Base-by-base conservation (phyloP, 2,113 vertebrate species). In the Regulus satrapa region DNA sequence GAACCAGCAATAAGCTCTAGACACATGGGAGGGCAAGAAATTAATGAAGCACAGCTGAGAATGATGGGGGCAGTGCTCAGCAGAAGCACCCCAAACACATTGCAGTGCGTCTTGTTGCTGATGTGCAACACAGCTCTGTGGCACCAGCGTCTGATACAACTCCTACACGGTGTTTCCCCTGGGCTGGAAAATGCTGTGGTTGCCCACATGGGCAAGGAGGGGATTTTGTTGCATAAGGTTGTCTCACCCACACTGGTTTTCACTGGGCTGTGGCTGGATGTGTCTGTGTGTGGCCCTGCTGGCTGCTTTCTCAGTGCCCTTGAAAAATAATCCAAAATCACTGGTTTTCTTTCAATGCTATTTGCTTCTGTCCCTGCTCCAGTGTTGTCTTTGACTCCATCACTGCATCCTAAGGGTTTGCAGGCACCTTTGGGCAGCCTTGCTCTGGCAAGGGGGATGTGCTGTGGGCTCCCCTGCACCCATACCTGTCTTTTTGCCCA, bases 51-150 rank as follows among this genome's bases (percentile, higher is more conserved):
- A 29, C n/a, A 72, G 38, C n/a, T 52, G 45, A 68, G 67, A 55
- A 38, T 5, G 20, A 25, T 3, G 3, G 45, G 24, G 16, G 8
- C 38, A 23, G 49, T 6, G 2, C 38, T 48, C 56, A 92, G 61
- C 40, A 89, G 74, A 28, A 79, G 49, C 61, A 64, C 36, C 36
- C n/a, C 45, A 19, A 55, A 59, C 13, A 20, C 15, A 13, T 8
- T 0, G 6, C 8, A 6, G 32, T 6, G 6, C 0, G 0, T 45
- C 66, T 36, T 1, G 0, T 6, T 59, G 74, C 40, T 71, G 52
- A 40, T 2, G 17, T 66, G 67, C 38, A 32, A 14, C 18, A 25
- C 10, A 45, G 34, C 41, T 54, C 46, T 2, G 8, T 1, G 3
- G 76, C 10, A 24, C 61, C 38, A 84, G 38, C 3, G 2, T 5